Percentiles rank a stretch among this genome's conserved stretches.
Evolutionary conservation across 2,888 invertebrate species (phyloP).

Genomic region (Sympetrum striolatum): DNA sequence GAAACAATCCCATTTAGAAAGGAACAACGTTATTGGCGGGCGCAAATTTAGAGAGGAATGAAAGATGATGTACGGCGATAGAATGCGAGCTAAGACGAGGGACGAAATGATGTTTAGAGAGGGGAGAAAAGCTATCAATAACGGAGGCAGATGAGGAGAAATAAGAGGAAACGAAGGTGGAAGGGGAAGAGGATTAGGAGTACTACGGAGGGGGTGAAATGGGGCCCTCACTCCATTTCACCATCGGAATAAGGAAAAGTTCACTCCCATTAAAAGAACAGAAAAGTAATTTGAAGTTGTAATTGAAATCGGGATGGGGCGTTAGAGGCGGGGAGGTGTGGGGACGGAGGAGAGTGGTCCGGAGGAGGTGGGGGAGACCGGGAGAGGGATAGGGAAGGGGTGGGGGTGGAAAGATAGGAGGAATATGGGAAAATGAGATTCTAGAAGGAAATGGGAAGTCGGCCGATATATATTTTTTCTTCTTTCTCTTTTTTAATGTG

Average conservation of each 20-base stretch:
- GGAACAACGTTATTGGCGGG: not conserved
- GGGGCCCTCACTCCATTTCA: not conserved
- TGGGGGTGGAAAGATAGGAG: not conserved
- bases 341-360: not conserved
- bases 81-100: too few relatives aligned
- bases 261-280: constrained; percentile 41
- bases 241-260: constrained; percentile 44
- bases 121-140: constrained; percentile 3
- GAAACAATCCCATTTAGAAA: too few relatives aligned
- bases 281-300: constrained; percentile 44
- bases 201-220: not conserved
- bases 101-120: not conserved
- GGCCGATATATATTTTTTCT: constrained; percentile 13
- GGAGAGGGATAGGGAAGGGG: not conserved
- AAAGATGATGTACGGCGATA: too few relatives aligned
- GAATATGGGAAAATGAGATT: constrained; percentile 33
- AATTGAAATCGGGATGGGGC: constrained; percentile 35
- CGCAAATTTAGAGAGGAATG: not conserved
- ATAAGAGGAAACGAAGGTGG: too few relatives aligned
- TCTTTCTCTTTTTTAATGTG: not conserved
- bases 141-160: not conserved
- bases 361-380: not conserved
- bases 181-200: not conserved
- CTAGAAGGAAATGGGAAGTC: constrained; percentile 30
- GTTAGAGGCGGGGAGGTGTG: not conserved